Percentiles rank a stretch among this genome's conserved stretches.
These are phyloP conservation scores for Dromius quadrimaculatus DNA, from an alignment of 2,888 invertebrate genomes.

Conservation along the genomic window DNA sequence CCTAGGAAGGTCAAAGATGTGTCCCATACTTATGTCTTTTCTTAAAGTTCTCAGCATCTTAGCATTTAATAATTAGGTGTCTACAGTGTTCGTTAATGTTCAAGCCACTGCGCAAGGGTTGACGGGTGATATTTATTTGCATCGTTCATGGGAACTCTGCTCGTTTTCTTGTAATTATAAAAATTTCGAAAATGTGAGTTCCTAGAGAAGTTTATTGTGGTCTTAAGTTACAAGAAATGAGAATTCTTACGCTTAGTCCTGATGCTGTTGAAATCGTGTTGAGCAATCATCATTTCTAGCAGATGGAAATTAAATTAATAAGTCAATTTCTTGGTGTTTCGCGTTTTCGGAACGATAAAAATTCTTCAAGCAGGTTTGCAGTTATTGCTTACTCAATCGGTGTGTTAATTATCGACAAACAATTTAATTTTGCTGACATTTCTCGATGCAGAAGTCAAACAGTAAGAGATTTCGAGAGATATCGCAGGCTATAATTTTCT, in stretches of 20 bases:
- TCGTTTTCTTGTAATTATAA: slow-evolving; percentile 46
- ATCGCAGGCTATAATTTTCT: slow-evolving; percentile 23
- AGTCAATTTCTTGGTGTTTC: background rate
- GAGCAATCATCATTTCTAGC: too few relatives aligned
- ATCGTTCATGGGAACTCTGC: slow-evolving; percentile 24
- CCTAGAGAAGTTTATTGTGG: slow-evolving; percentile 2
- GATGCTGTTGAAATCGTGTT: too few relatives aligned
- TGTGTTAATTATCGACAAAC: background rate
- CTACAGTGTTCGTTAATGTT: slow-evolving; percentile 3
- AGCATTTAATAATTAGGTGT: slow-evolving; percentile 12
- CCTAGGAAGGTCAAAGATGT: slow-evolving; percentile 25
- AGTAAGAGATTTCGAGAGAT: slow-evolving; percentile 23
- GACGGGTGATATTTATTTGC: slow-evolving; percentile 30
- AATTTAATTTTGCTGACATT: slow-evolving; percentile 36
- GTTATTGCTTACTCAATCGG: background rate
- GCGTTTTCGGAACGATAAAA: too few relatives aligned
- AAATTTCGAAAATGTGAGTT: slow-evolving; percentile 44
- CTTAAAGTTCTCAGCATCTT: background rate
- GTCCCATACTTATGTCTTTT: background rate
- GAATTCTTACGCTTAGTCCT: too few relatives aligned
- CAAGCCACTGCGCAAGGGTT: slow-evolving; percentile 4
- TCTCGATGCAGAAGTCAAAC: slow-evolving; percentile 19
- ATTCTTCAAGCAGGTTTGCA: background rate
- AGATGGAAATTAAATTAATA: background rate
- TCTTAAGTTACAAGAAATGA: slow-evolving; percentile 2